phyloP scores from a whole-genome alignment of 2,797 vertebrate genomes.

The Poeciliopsis turneri region DNA sequence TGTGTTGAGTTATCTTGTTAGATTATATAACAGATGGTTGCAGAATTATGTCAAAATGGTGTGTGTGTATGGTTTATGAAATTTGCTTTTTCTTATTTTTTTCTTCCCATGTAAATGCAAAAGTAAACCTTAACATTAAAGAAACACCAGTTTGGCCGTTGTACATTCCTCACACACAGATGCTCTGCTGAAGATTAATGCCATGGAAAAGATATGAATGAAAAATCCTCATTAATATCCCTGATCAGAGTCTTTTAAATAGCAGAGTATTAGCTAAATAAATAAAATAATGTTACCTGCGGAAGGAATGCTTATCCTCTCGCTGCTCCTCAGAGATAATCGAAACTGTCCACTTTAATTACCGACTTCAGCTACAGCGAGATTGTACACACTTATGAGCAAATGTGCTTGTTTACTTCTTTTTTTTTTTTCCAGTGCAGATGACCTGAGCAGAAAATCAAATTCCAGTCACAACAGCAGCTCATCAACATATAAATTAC shows the following conservation, averaged over 20 bases:
- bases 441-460: slow-evolving; percentile 30
- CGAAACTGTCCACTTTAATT: slow-evolving; percentile 30
- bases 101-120: slow-evolving; percentile 22
- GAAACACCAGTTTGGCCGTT: slow-evolving; percentile 5
- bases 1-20: slow-evolving; percentile 25
- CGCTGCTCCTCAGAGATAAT: slow-evolving; percentile 48
- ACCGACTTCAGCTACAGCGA: slow-evolving; percentile 19
- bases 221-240: slow-evolving; percentile 23
- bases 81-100: slow-evolving; percentile 8
- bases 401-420: slow-evolving; percentile 19
- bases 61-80: slow-evolving; percentile 26
- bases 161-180: slow-evolving; percentile 28
- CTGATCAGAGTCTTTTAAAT: slow-evolving; percentile 39
- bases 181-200: slow-evolving; percentile 20
- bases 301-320: slow-evolving; percentile 61
- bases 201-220: slow-evolving; percentile 20
- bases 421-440: slow-evolving; percentile 16
- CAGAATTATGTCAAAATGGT: slow-evolving; percentile 29
- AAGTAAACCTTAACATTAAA: neutral
- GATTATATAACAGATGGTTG: slow-evolving; percentile 37
- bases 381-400: slow-evolving; percentile 36
- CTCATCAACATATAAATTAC: slow-evolving; percentile 55
- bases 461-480: slow-evolving; percentile 32
- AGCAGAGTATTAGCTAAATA: slow-evolving; percentile 31
- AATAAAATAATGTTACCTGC: slow-evolving; percentile 55